These are phyloP conservation scores for Ornithoptera priamus DNA, from an alignment of 2,888 invertebrate genomes.

Conservation along the genomic window DNA sequence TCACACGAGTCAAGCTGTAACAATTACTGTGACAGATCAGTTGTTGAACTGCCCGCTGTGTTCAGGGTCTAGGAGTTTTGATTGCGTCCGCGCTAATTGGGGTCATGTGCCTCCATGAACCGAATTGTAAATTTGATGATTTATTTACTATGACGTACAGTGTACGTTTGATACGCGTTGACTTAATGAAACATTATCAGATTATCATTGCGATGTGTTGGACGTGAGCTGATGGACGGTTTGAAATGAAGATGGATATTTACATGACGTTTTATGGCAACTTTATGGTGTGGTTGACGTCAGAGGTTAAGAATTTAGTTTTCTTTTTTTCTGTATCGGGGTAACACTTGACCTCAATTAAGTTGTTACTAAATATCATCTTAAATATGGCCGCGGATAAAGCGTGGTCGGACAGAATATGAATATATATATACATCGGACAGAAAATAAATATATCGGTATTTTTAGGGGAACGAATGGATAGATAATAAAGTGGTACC, in stretches of 20 bases:
- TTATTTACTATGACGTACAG: conserved; percentile 25
- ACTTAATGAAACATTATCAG: conserved; percentile 29
- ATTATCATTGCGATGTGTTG: conserved; percentile 20
- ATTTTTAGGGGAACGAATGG: too few relatives aligned
- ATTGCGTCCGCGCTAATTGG: conserved; percentile 28
- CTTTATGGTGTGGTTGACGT: conserved; percentile 8
- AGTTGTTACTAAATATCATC: too few relatives aligned
- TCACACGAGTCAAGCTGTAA: conserved; percentile 15
- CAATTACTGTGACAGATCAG: conserved; percentile 26
- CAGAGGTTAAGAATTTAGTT: conserved; percentile 5
- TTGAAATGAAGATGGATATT: conserved; percentile 22
- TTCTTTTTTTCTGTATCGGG: not conserved
- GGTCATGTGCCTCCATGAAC: conserved; percentile 18
- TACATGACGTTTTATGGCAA: conserved; percentile 18
- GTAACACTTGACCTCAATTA: too few relatives aligned
- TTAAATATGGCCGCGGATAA: too few relatives aligned
- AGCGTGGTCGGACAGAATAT: too few relatives aligned
- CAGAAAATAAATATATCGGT: too few relatives aligned
- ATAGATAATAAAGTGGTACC: too few relatives aligned
- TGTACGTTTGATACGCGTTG: conserved; percentile 24
- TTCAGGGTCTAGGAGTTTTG: conserved; percentile 21
- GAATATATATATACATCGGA: too few relatives aligned
- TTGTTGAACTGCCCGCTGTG: conserved; percentile 12
- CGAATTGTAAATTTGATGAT: conserved; percentile 22
- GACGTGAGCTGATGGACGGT: conserved; percentile 21